Base-by-base conservation (phyloP, 2,888 invertebrate species). In the Ctenicera cuprea region DNA sequence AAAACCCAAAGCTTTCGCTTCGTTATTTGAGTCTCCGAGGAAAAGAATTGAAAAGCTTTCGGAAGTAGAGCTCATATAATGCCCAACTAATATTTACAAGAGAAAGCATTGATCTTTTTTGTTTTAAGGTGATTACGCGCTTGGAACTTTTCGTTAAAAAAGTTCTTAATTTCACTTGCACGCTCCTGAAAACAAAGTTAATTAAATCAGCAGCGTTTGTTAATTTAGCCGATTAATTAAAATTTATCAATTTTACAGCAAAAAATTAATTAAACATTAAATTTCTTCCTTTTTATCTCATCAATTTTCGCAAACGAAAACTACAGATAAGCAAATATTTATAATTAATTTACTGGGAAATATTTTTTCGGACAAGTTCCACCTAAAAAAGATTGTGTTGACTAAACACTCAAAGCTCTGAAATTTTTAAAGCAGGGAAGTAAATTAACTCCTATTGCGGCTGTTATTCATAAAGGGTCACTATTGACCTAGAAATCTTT, bases 1-100 rank as follows among this genome's bases (percentile, higher is more conserved):
- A 69, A 69, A 69, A 69, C 45, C 59, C 52, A 57, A 50, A 69
- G 59, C 61, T 69, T 67, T 62, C 48, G 69, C 43, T 67, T 61
- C 59, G 69, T 37, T 59, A 38, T 62, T 50, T 38, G 61, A 62
- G 67, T 67, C 59, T 61, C 59, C 61, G 48, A 48, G 59, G 62
- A 69, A 69, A 69, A 62, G 62, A 69, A 61, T 62, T 38, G 61
- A 62, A 69, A 69, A 69, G 69, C 69, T 69, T 62, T 59, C 61
- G 14, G 48, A 61, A 62, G 59, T 48, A 69, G 50, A 62, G 61
- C 69, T 62, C 59, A 48, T 67, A 65, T 67, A 69, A 69, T 69
- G 43, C 59, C 67, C 69, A 50, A 62, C 69, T 69, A 69, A 69
- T 69, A 59, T 69, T 69, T 69, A 69, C 59, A 69, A 69, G 59